Evolutionary conservation across 2,113 vertebrate genomes (phyloP), one percentile per base, ranked within the genome.

Genomic region (Hyperopisus bebe): DNA sequence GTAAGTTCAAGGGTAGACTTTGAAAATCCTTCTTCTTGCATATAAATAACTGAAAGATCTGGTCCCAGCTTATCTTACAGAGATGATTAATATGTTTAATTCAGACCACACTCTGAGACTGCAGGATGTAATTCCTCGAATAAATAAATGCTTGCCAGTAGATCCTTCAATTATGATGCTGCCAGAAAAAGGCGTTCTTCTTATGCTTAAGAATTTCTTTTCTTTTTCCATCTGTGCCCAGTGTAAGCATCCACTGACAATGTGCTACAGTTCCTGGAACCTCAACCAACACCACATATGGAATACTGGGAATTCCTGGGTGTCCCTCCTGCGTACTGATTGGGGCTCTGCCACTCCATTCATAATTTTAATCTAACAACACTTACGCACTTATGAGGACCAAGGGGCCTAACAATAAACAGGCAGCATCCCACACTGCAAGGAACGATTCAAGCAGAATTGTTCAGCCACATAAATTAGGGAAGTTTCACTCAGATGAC

Each of bases 141-240:
- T 31, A 31, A 66, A 66, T 66, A 70, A 70, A 70, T 27, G 10
- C 58, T 66, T 66, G 58, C n/a, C 62, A 66, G 62, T 27, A 31
- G n/a, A 66, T 66, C 9, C 62, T 27, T 66, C 62, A 66, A 1
- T 92, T 84, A 89, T 90, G 87, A 90, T 90, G n/a, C 62, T 66
- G 62, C 62, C 62, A 66, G 62, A 66, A 27, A 66, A 66, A 27
- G 10, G n/a, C 10, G 9, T 27, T 66, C 62, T 27, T 66, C 2
- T 3, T 4, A 31, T 27, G 62, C 62, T 27, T 70, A 70, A 70
- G 27, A 31, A 31, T 31, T 70, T 70, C 62, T 62, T 62, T 62
- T 31, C 62, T 70, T 70, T 70, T 70, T 70, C 27, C 27, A 70
- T 70, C n/a, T 70, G n/a, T 70, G 9, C 31, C 62, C 27, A 70